phyloP scores from a whole-genome alignment of 2,888 invertebrate genomes.

The Muschampia staudingeri region DNA sequence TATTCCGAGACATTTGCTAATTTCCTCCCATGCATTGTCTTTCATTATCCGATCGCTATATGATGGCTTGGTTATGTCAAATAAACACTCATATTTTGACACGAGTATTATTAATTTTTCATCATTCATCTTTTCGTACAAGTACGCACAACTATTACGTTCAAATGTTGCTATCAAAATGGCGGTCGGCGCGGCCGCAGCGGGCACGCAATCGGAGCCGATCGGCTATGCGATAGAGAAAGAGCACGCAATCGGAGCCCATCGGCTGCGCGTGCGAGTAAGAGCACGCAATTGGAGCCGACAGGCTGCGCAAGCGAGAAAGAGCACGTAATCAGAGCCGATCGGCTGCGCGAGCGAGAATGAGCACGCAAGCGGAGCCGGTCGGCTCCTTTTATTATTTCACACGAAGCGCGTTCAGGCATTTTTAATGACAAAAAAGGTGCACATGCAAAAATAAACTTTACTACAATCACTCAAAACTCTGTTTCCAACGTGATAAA shows the following conservation, averaged over 20 bases:
- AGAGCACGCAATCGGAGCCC: slow-evolving; percentile 16
- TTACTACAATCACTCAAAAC: slow-evolving; percentile 4
- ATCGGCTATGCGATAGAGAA: slow-evolving; percentile 7
- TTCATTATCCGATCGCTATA: slow-evolving; percentile 37
- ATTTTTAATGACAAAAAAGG: slow-evolving; percentile 17
- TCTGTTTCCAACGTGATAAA: slow-evolving; percentile 12
- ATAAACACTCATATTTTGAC: slow-evolving; percentile 39
- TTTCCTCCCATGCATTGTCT: slow-evolving; percentile 31
- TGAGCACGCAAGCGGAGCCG: slow-evolving; percentile 17
- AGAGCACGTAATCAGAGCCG: slow-evolving; percentile 1
- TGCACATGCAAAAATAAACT: slow-evolving; percentile 15
- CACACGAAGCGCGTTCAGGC: slow-evolving; percentile 10
- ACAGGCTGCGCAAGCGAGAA: background rate
- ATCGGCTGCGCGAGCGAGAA: slow-evolving; percentile 2
- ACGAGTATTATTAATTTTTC: slow-evolving; percentile 32
- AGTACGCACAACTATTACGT: slow-evolving; percentile 12
- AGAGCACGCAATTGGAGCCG: slow-evolving; percentile 9
- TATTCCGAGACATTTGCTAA: slow-evolving; percentile 14
- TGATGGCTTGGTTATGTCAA: slow-evolving; percentile 31
- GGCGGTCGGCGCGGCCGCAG: slow-evolving; percentile 12
- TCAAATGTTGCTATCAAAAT: slow-evolving; percentile 26
- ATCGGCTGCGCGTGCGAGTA: slow-evolving; percentile 9
- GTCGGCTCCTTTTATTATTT: slow-evolving; percentile 16
- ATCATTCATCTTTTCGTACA: slow-evolving; percentile 19
- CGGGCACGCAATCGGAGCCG: slow-evolving; percentile 16